A percentile compares a stretch with the other conserved stretches of the same genome.
Conservation (phyloP, 2,797 vertebrate genomes). For the Acanthopagrus latus region DNA sequence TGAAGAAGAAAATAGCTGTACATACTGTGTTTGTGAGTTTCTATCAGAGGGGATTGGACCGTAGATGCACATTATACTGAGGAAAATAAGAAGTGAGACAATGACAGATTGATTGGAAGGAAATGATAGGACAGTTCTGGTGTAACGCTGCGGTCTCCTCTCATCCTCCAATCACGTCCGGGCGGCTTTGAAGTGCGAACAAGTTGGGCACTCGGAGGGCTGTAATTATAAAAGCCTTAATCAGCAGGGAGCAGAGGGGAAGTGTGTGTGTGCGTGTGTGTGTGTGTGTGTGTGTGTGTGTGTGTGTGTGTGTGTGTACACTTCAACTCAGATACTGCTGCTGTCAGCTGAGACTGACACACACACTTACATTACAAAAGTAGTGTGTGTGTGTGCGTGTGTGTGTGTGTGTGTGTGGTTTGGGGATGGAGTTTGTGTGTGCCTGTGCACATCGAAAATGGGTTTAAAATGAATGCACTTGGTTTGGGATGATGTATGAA, state of each 20-base stretch:
- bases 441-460: neutral
- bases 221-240: slow-evolving; percentile 72
- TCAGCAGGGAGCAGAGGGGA: slow-evolving; percentile 51
- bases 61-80: slow-evolving; percentile 20
- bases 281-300: slow-evolving; percentile 21
- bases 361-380: neutral
- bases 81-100: slow-evolving; percentile 16
- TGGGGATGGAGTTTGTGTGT: neutral
- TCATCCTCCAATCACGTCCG: slow-evolving; percentile 54
- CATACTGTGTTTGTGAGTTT: slow-evolving; percentile 4
- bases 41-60: slow-evolving; percentile 6
- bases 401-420: neutral
- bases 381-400: neutral
- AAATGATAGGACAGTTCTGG: slow-evolving; percentile 49
- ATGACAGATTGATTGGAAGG: slow-evolving; percentile 54
- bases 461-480: slow-evolving; percentile 3
- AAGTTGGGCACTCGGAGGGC: slow-evolving; percentile 39
- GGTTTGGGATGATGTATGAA: slow-evolving; percentile 5
- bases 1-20: neutral
- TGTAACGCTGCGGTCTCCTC: slow-evolving; percentile 16
- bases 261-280: slow-evolving; percentile 16
- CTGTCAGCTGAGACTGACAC: slow-evolving; percentile 12
- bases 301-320: slow-evolving; percentile 2
- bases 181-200: slow-evolving; percentile 68
- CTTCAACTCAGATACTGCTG: slow-evolving; percentile 8